Evolutionary conservation across 1,140 invertebrate genomes (phyloP), one percentile per base, ranked within the genome.

Genomic region (Drosophila rufa): DNA sequence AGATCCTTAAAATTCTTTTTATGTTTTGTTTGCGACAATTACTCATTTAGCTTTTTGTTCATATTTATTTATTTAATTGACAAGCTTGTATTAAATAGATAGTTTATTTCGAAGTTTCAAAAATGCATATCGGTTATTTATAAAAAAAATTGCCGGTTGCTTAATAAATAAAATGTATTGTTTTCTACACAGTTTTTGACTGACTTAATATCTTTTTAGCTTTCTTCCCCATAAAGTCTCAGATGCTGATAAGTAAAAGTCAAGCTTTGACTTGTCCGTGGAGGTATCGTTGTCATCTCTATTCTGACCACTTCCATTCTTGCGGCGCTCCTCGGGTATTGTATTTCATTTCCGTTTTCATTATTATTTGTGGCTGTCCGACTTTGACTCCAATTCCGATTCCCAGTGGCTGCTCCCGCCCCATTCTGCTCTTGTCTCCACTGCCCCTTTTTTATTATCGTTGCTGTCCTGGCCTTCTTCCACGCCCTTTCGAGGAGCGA

Each of bases 291-390:
- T 36, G 15, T 11, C 61, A 60, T 43, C 40, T 46, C 27, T 67
- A 51, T 50, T 60, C 61, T 76, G 55, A 56, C 45, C 66, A 62
- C 73, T 70, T 77, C 51, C 60, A 70, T 71, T 80, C 80, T 87
- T 77, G 17, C 46, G 58, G 65, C 45, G 83, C 75, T 89, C 71
- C 74, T 86, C 9, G 83, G 80, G 84, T 90, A 90, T 89, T 89
- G 84, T 89, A 79, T 89, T 89, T 89, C 84, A 89, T 89, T 89
- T 89, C 84, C 84, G 84, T 84, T 90, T 81, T 86, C 86, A 82
- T 91, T 89, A 89, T 90, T 89, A 89, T 91, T 91, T 90, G 86
- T 91, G 78, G 85, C 86, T 38, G 80, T 67, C 79, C 80, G 62
- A 66, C 80, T 78, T 67, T 64, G 83, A 73, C 79, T 69, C 46